Conservation (phyloP, 2,113 vertebrate genomes). For the Otus sunia region DNA sequence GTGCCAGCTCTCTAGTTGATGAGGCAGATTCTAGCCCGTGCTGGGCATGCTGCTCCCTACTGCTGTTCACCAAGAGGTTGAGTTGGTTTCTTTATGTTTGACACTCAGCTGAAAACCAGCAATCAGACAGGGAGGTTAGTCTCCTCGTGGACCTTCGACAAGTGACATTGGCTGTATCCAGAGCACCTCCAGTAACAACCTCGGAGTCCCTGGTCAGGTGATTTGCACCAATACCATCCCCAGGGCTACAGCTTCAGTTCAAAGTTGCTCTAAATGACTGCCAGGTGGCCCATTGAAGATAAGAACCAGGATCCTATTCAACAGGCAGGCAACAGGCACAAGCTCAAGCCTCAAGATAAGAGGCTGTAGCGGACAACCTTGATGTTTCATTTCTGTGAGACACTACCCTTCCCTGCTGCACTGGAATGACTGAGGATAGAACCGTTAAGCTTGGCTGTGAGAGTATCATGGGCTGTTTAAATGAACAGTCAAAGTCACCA, state of each 20-base stretch:
- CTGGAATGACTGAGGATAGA: neutral
- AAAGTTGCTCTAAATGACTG: neutral
- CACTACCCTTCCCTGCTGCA: neutral
- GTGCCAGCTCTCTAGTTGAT: neutral
- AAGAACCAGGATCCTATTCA: neutral
- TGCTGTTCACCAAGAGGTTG: no score
- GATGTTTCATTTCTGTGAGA: neutral
- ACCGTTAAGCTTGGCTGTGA: neutral
- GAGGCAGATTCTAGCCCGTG: accelerated
- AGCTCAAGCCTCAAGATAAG: neutral
- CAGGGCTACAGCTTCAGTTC: neutral
- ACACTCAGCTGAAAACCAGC: neutral
- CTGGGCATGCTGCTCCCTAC: neutral
- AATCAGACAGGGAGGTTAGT: accelerated
- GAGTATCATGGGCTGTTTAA: neutral
- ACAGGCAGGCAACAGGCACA: neutral
- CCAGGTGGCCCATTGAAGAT: neutral
- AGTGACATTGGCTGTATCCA: accelerated
- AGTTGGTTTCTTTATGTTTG: neutral
- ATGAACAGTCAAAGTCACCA: neutral
- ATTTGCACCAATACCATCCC: neutral
- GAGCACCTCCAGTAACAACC: neutral
- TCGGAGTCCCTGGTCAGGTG: neutral
- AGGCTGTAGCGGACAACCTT: neutral
- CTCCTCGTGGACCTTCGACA: neutral